These are phyloP conservation scores for Ochotona curzoniae DNA, from an alignment of 2,113 vertebrate genomes.

Conservation along the genomic window DNA sequence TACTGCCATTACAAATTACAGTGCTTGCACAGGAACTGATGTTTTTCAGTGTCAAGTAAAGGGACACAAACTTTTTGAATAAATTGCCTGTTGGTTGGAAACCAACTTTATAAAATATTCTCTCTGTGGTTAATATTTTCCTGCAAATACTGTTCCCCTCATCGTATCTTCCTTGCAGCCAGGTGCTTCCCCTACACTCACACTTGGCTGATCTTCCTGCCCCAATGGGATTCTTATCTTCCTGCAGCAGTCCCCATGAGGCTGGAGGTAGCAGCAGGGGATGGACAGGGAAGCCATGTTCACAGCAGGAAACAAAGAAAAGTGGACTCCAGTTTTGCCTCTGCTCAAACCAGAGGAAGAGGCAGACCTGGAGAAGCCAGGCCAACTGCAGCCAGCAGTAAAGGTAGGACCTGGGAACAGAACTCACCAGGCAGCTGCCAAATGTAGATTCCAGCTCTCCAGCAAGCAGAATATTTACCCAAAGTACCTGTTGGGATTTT, in stretches of 20 bases:
- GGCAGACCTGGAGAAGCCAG: neutral
- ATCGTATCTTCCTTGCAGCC: neutral
- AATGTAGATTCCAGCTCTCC: no score
- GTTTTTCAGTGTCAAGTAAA: neutral
- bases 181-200: neutral
- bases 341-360: fast-evolving
- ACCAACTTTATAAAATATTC: neutral
- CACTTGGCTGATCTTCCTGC: neutral
- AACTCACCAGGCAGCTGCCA: neutral
- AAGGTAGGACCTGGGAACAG: neutral
- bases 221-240: neutral
- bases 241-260: neutral
- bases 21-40: neutral
- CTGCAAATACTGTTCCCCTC: neutral
- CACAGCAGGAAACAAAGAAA: neutral
- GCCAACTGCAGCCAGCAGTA: neutral
- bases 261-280: no score
- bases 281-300: neutral
- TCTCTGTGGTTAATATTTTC: neutral
- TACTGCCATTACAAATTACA: fast-evolving
- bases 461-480: no score
- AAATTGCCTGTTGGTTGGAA: neutral
- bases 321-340: neutral
- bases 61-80: neutral
- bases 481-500: no score